phyloP scores from a whole-genome alignment of 2,113 vertebrate genomes.

The Ceyx melanurus region DNA sequence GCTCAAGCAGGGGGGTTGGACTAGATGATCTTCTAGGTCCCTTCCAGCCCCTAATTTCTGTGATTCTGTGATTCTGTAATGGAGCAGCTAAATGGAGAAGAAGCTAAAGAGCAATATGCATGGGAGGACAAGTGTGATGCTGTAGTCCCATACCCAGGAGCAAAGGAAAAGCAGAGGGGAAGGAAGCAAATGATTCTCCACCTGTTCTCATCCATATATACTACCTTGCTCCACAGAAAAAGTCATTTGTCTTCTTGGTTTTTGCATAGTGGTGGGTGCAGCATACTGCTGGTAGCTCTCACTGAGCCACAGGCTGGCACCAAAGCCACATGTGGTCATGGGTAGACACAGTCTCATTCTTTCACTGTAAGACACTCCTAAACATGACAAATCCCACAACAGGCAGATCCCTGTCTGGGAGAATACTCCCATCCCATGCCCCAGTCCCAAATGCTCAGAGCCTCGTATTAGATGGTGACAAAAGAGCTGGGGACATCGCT shows the following conservation, averaged over 20 bases:
- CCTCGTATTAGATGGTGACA: not conserved
- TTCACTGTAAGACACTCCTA: not conserved
- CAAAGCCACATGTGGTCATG: not conserved
- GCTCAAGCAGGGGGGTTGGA: no score
- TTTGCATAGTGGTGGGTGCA: not conserved
- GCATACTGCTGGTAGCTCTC: not conserved
- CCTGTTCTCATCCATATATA: not conserved
- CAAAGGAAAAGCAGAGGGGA: not conserved
- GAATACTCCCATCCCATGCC: fast-evolving
- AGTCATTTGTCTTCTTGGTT: not conserved
- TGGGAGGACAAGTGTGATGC: not conserved
- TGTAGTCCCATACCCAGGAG: not conserved
- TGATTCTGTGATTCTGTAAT: no score
- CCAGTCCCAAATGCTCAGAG: fast-evolving
- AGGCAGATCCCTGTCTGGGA: not conserved
- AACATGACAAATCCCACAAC: not conserved
- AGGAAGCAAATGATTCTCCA: not conserved
- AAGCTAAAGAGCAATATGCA: not conserved
- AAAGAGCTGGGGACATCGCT: not conserved
- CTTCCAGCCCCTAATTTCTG: no score
- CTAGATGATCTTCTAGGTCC: no score
- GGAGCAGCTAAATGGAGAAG: not conserved
- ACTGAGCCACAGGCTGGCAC: not conserved
- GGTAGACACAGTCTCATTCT: not conserved
- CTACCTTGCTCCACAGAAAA: not conserved